These are phyloP conservation scores for Digitonthophagus gazella DNA, from an alignment of 2,888 invertebrate genomes.

Conservation along the genomic window DNA sequence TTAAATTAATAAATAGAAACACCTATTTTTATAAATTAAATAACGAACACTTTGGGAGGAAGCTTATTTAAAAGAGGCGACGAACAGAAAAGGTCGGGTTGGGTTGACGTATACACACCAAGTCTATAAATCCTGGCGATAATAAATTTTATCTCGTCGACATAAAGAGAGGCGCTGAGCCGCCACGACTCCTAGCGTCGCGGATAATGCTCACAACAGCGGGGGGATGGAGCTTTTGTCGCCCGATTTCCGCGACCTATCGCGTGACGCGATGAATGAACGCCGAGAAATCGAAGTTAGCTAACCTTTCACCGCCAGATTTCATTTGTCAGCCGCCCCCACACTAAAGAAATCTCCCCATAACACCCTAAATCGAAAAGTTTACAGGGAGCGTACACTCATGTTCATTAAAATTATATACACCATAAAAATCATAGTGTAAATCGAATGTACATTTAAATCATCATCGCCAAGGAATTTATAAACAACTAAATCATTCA, in stretches of 20 bases:
- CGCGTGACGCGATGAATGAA: neutral
- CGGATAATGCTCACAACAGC: neutral
- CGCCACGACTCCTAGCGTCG: neutral
- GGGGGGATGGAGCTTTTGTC: neutral
- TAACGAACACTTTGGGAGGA: too few relatives aligned
- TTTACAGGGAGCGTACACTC: too few relatives aligned
- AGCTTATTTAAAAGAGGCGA: neutral
- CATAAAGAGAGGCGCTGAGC: neutral
- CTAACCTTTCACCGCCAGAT: slow-evolving; percentile 52
- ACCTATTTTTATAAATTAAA: neutral
- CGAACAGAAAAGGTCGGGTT: neutral
- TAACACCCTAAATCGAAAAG: neutral
- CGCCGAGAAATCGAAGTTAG: slow-evolving; percentile 47
- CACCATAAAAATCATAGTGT: too few relatives aligned
- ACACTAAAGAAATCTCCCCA: neutral
- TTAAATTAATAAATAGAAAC: too few relatives aligned
- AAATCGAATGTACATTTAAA: too few relatives aligned
- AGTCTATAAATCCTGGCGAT: neutral
- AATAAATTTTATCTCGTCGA: neutral
- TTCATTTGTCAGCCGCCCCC: slow-evolving; percentile 49
- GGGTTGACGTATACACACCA: neutral
- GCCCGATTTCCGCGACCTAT: neutral
- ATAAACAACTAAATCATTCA: too few relatives aligned
- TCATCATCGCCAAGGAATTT: too few relatives aligned
- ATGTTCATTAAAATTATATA: too few relatives aligned